phyloP scores from a whole-genome alignment of 2,113 vertebrate species.

The Vanacampus margaritifer region DNA sequence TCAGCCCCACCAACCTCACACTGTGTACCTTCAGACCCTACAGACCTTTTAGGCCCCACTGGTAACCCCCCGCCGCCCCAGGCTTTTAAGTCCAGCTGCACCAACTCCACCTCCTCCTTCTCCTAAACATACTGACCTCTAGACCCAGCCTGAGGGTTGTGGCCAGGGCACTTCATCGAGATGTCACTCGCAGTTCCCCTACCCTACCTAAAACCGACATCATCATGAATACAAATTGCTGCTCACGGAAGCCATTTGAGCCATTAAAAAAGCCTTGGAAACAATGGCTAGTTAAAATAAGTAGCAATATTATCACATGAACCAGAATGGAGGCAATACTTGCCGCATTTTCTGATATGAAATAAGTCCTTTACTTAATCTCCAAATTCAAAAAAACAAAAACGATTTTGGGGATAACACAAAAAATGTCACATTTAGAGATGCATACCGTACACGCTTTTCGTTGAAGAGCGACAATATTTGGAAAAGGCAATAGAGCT shows the following conservation, averaged over 20 bases:
- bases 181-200: conserved; percentile 27
- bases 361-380: too few species aligned
- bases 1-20: conserved; percentile 18
- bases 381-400: too few species aligned
- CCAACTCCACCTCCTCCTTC: conserved; percentile 32
- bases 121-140: conserved; percentile 54
- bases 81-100: conserved; percentile 51
- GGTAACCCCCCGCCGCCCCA: conserved; percentile 12
- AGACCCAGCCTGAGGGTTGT: conserved; percentile 45
- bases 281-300: neutral
- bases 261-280: neutral
- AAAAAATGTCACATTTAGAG: too few species aligned
- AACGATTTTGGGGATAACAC: too few species aligned
- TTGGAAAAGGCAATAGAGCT: too few species aligned
- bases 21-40: conserved; percentile 46
- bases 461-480: too few species aligned
- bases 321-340: neutral
- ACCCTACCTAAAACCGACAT: too few species aligned
- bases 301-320: neutral
- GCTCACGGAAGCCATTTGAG: neutral
- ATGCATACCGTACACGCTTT: too few species aligned
- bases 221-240: neutral
- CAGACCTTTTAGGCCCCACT: conserved; percentile 39
- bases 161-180: conserved; percentile 25
- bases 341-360: neutral